A percentile compares a stretch with the other conserved stretches of the same genome.
Conservation (phyloP, 2,797 vertebrate species). For the Melanotaenia nigrans region DNA sequence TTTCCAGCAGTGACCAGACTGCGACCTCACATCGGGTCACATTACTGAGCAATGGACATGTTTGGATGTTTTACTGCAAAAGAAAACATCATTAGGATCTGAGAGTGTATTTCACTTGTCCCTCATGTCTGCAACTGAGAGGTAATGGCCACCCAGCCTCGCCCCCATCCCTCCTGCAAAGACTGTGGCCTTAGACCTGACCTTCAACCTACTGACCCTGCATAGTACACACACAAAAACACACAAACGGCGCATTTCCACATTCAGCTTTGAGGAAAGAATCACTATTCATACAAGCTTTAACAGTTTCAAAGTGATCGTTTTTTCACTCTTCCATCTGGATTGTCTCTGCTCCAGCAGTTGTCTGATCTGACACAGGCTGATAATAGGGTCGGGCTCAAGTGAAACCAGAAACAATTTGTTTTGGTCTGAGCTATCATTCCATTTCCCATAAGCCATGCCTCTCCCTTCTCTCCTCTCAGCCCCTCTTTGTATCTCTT, state of each 20-base stretch:
- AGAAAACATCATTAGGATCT: constrained; percentile 84
- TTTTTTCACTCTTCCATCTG: constrained; percentile 68
- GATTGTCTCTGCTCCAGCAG: constrained; percentile 72
- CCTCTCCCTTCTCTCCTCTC: constrained; percentile 79
- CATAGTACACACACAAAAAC: constrained; percentile 30
- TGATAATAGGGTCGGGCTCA: constrained; percentile 80
- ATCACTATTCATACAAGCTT: constrained; percentile 44
- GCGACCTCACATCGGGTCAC: constrained; percentile 76
- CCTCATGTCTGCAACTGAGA: constrained; percentile 70
- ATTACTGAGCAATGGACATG: constrained; percentile 80
- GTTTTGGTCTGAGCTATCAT: constrained; percentile 81
- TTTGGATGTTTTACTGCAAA: constrained; percentile 82
- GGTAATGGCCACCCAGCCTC: constrained; percentile 48
- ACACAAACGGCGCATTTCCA: constrained; percentile 7
- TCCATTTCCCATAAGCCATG: constrained; percentile 82
- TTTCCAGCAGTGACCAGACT: constrained; percentile 79
- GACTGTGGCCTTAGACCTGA: constrained; percentile 76
- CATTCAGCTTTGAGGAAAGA: constrained; percentile 36
- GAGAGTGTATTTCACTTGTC: constrained; percentile 79
- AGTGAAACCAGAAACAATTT: constrained; percentile 83
- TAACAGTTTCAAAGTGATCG: constrained; percentile 50
- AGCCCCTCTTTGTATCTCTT: constrained; percentile 78
- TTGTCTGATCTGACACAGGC: constrained; percentile 79
- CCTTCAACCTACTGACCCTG: constrained; percentile 70
- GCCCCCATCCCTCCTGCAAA: constrained; percentile 36